Evolutionary conservation across 2,797 vertebrate species (phyloP).

Genomic region (Anguilla pacifica): DNA sequence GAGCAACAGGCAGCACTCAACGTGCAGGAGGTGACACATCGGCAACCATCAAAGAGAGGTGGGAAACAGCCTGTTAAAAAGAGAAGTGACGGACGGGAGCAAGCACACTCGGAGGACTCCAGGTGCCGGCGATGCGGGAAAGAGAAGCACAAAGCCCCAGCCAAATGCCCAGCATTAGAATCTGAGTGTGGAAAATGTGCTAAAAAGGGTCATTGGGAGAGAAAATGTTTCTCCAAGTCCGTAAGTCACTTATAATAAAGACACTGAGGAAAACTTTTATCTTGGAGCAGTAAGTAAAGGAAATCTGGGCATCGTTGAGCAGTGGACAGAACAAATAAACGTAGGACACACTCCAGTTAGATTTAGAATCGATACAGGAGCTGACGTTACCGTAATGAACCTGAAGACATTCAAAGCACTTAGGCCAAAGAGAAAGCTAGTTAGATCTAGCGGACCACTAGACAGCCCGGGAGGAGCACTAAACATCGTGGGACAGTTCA

Average conservation of each 20-base stretch:
- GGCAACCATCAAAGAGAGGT: background rate
- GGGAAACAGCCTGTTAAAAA: background rate
- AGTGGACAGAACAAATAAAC: background rate
- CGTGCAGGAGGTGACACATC: conserved; percentile 13
- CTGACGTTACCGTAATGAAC: conserved; percentile 26
- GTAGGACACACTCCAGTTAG: conserved; percentile 16
- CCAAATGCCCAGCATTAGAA: conserved; percentile 16
- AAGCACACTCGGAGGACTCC: background rate
- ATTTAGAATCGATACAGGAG: conserved; percentile 29
- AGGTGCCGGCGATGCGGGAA: background rate
- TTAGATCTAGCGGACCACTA: conserved; percentile 20
- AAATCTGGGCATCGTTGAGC: background rate
- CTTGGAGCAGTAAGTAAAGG: conserved; percentile 16
- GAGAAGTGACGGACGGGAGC: too few relatives aligned
- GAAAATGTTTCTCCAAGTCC: background rate
- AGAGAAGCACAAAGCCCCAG: background rate
- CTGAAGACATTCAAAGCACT: conserved; percentile 10
- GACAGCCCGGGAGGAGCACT: background rate
- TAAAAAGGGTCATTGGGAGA: background rate
- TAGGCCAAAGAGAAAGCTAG: conserved; percentile 20
- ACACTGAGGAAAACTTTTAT: conserved; percentile 5
- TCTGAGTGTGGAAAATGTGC: conserved; percentile 19
- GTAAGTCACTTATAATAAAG: background rate
- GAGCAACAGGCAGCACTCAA: conserved; percentile 57
- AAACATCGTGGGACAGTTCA: too few relatives aligned